A percentile compares a stretch with the other conserved stretches of the same genome.
Evolutionary conservation across 2,113 vertebrate genomes (phyloP).

Genomic region (Xenopus borealis): DNA sequence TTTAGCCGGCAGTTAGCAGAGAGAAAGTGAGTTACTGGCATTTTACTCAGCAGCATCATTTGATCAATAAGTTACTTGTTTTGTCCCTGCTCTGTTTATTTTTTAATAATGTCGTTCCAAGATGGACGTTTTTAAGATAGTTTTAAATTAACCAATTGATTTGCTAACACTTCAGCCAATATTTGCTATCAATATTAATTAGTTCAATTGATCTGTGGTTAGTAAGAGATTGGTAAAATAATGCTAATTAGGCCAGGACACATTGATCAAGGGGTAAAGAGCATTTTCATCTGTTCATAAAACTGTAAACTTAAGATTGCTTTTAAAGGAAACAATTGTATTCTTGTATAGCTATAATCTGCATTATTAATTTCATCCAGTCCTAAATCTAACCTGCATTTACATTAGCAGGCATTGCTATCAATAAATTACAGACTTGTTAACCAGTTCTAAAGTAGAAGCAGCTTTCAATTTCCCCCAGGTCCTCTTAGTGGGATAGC

Average conservation of each 20-base stretch:
- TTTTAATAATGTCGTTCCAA: slow-evolving; percentile 26
- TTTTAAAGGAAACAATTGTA: slow-evolving; percentile 45
- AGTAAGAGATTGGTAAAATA: slow-evolving; percentile 7
- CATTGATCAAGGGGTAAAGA: slow-evolving; percentile 8
- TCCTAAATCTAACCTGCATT: too few relatives aligned
- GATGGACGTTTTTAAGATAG: slow-evolving; percentile 17
- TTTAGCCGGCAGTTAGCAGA: not conserved
- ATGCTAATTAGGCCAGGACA: slow-evolving; percentile 24
- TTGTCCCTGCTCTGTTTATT: not conserved
- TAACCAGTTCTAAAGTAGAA: too few relatives aligned
- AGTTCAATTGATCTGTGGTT: slow-evolving; percentile 27
- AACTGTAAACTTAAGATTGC: slow-evolving; percentile 23
- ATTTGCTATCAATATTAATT: slow-evolving; percentile 36
- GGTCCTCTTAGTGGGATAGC: too few relatives aligned
- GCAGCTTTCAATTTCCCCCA: too few relatives aligned
- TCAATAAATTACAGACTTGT: too few relatives aligned
- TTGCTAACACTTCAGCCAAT: slow-evolving; percentile 36
- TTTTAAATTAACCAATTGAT: slow-evolving; percentile 28
- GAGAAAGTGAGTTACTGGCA: not conserved
- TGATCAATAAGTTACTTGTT: slow-evolving; percentile 14
- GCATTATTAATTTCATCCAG: not conserved
- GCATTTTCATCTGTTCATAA: slow-evolving; percentile 3
- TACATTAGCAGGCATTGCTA: too few relatives aligned
- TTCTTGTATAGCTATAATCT: not conserved
- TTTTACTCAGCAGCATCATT: not conserved